Percentiles rank a stretch among this genome's conserved stretches.
These are phyloP conservation scores for Leptoteleia sp. DNA, from an alignment of 1,140 invertebrate genomes.

Conservation along the genomic window DNA sequence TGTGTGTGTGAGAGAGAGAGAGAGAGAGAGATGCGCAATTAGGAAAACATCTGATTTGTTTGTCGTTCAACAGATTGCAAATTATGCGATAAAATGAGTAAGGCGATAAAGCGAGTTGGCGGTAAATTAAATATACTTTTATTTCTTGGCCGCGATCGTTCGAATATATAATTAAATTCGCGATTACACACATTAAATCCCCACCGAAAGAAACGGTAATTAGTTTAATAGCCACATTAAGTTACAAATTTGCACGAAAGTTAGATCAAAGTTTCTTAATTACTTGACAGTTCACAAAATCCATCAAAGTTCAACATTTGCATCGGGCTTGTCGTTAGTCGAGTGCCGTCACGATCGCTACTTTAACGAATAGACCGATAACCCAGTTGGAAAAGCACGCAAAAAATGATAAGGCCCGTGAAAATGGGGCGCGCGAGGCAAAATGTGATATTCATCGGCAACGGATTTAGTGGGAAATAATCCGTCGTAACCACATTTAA, in stretches of 20 bases:
- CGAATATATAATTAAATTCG: constrained; percentile 26
- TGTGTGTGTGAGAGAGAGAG: too few relatives aligned
- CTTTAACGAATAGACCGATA: constrained; percentile 38
- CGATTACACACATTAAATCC: constrained; percentile 17
- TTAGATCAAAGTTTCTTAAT: constrained; percentile 58
- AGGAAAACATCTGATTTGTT: too few relatives aligned
- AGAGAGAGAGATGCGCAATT: too few relatives aligned
- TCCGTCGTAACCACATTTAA: too few relatives aligned
- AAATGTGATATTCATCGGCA: too few relatives aligned
- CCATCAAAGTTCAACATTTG: constrained; percentile 60
- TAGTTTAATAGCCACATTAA: constrained; percentile 49
- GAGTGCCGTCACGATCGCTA: constrained; percentile 41
- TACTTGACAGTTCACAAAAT: constrained; percentile 57
- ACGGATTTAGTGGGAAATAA: too few relatives aligned
- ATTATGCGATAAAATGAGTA: too few relatives aligned
- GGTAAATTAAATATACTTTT: too few relatives aligned
- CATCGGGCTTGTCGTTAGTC: constrained; percentile 47
- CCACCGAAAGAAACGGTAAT: constrained; percentile 40
- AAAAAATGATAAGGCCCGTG: constrained; percentile 25
- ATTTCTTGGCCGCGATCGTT: neutral
- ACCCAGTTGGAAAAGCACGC: constrained; percentile 41
- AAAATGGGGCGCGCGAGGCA: too few relatives aligned
- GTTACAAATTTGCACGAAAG: constrained; percentile 55
- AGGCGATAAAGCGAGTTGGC: too few relatives aligned
- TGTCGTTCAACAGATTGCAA: too few relatives aligned